Base-by-base conservation (phyloP, 2,888 invertebrate genomes). In the Orgyia antiqua region DNA sequence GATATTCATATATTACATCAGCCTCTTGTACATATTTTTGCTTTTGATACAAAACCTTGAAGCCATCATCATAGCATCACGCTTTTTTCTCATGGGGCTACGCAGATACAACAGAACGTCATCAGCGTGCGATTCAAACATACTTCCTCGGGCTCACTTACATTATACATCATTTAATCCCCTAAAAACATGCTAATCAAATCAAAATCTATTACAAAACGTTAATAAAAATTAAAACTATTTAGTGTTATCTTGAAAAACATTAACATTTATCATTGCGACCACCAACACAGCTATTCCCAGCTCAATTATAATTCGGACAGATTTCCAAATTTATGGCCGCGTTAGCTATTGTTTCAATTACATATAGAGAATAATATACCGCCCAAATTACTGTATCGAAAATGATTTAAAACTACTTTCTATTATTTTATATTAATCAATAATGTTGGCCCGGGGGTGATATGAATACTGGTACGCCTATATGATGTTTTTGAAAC, bases 301-400 rank as follows among this genome's bases (percentile, higher is more conserved):
- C 58, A 55, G 56, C 53, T 68, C 71, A 64, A 78, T 77, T 75
- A 68, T 61, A 59, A 30, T 43, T 45, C 51, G 49, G 72, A 70
- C 71, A 67, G 56, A 36, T 58, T 41, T 43, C 41, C 38, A 59
- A 72, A 82, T 82, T 82, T 82, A 82, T 80, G 42, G 52, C 59
- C 31, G 34, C 61, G 51, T 64, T 69, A 66, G 60, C 66, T 70
- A 80, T 82, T 82, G 82, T 82, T 82, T 82, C 80, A 82, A 82
- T 82, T 82, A 80, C 60, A 55, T 73, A 75, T 75, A 70, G 50
- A 62, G 72, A 73, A 75, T 79, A 76, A 70, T 77, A 70, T 77
- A 51, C 62, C 82, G 82, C 80, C 82, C 79, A 80, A 82, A 80
- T 80, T 77, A 68, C 73, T 67, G 64, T 73, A 78, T 73, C 71